These are phyloP conservation scores for Anser brachyrhynchus DNA, from an alignment of 2,113 vertebrate genomes.

Conservation along the genomic window DNA sequence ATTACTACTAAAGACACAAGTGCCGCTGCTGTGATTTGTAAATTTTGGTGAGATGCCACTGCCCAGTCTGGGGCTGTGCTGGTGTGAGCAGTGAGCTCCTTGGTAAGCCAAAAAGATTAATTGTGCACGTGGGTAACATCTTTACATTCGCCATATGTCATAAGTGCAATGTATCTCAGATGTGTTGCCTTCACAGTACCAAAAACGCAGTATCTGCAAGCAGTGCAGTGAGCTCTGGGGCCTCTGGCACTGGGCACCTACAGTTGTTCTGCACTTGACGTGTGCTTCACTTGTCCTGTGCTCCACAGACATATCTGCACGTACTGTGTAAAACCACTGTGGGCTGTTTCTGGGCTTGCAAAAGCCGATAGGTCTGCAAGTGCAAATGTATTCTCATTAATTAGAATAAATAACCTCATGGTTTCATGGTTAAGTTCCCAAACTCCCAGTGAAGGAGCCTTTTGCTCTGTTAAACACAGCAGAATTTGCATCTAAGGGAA, in stretches of 20 bases:
- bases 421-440: neutral
- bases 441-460: neutral
- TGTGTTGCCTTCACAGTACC: neutral
- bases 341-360: neutral
- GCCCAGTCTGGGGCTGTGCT: neutral
- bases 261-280: neutral
- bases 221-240: rapidly evolving
- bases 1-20: neutral
- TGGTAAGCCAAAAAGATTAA: neutral
- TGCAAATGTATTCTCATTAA: conserved; percentile 26
- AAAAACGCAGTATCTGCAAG: neutral
- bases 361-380: conserved; percentile 4
- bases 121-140: neutral
- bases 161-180: too few relatives aligned
- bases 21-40: neutral
- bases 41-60: neutral
- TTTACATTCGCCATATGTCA: neutral
- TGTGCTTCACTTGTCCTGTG: neutral
- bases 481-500: conserved; percentile 16
- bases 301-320: neutral
- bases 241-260: neutral
- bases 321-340: neutral
- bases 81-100: neutral
- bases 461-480: neutral
- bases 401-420: conserved; percentile 9